These are phyloP conservation scores for Arrhamphus sclerolepis DNA, from an alignment of 2,797 vertebrate genomes.

Conservation along the genomic window DNA sequence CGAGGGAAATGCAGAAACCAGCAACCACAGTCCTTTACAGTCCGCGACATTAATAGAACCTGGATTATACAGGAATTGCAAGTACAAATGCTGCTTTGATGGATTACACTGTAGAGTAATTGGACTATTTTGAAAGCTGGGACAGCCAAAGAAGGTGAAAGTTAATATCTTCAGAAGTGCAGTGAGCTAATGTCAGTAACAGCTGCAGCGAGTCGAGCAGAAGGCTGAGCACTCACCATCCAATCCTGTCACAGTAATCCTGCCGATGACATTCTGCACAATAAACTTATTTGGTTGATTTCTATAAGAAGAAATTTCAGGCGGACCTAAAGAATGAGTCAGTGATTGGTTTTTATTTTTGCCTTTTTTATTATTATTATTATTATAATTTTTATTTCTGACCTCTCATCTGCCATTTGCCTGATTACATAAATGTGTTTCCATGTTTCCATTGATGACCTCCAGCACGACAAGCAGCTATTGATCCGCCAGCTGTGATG, in stretches of 20 bases:
- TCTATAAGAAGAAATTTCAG: conserved; percentile 2
- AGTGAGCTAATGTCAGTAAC: conserved; percentile 53
- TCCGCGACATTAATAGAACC: conserved; percentile 36
- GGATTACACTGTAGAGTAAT: conserved; percentile 27
- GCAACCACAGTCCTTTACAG: conserved; percentile 35
- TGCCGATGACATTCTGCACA: conserved; percentile 8
- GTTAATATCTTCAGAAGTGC: conserved; percentile 66
- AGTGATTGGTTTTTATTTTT: conserved; percentile 7
- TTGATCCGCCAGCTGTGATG: conserved; percentile 65
- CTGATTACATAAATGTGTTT: conserved; percentile 71
- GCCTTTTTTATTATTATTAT: too few relatives aligned
- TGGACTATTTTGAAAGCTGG: conserved; percentile 69
- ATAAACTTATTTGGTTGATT: neutral
- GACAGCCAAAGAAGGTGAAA: conserved; percentile 70
- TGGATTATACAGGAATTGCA: conserved; percentile 3
- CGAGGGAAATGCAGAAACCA: conserved; percentile 14
- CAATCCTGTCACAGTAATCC: conserved; percentile 7
- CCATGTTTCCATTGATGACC: conserved; percentile 68
- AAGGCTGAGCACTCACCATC: conserved; percentile 20
- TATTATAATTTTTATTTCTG: conserved; percentile 1
- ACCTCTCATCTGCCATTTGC: conserved; percentile 43
- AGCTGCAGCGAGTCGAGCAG: conserved; percentile 62
- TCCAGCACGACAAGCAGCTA: conserved; percentile 59
- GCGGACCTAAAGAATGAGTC: conserved; percentile 10
- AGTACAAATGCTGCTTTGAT: conserved; percentile 21